Evolutionary conservation across 2,113 vertebrate genomes (phyloP).

Genomic region (Trematocara marginatum): DNA sequence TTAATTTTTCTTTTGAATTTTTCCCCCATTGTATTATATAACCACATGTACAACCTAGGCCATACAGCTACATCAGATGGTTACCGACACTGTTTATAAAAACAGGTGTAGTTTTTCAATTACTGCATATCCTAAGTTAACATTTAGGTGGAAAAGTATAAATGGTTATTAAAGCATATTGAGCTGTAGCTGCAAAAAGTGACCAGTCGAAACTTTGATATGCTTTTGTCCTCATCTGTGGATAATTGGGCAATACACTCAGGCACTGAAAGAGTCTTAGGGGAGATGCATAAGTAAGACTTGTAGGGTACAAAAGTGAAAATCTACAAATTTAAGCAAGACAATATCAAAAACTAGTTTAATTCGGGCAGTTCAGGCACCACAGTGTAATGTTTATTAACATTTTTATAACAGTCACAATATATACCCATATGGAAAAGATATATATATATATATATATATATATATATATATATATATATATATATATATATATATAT

Average conservation of each 20-base stretch:
- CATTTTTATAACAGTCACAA: not conserved
- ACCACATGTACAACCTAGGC: not conserved
- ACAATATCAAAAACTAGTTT: not conserved
- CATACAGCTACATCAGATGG: not conserved
- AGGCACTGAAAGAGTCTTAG: not conserved
- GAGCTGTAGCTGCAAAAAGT: not conserved
- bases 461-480: no score
- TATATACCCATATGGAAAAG: not conserved
- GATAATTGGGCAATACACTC: not conserved
- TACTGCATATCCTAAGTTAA: not conserved
- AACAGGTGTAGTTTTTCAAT: not conserved
- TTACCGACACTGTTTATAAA: not conserved
- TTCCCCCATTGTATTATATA: not conserved
- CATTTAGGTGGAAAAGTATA: not conserved
- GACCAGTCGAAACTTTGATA: not conserved
- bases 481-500: no score
- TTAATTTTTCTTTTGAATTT: rapidly evolving
- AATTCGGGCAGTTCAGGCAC: not conserved
- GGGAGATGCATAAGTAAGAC: not conserved
- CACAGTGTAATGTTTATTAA: not conserved
- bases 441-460: no score
- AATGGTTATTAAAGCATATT: not conserved
- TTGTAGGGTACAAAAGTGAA: not conserved
- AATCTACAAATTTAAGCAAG: not conserved
- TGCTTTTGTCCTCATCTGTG: not conserved